Evolutionary conservation across 2,888 invertebrate genomes (phyloP), one percentile per base, ranked within the genome.

Genomic region (Eulithis testata): DNA sequence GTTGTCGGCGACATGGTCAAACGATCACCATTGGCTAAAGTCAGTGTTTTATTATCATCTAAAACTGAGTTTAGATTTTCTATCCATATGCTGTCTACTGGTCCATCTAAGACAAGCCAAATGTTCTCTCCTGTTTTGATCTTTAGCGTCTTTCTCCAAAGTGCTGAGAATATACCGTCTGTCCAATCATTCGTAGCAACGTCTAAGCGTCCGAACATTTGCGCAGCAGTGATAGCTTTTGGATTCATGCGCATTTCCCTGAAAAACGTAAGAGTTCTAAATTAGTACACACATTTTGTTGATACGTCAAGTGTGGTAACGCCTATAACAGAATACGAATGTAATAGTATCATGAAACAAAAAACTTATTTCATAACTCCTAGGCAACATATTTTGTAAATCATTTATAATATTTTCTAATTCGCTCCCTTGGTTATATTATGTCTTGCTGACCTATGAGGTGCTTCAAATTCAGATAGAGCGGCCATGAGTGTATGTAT

Each of bases 171-270:
- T 79, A 99, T 98, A 6, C 99, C 99, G 85, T 99, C 99, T 0
- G 99, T 99, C 99, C 99, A 99, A 82, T 99, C 99, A 82, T 99
- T 99, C 1, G 99, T 99, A 3, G 99, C 98, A 0, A 99, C 99
- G 82, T 99, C 99, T 27, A 99, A 91, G 37, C 98, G 95, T 0
- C 99, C 99, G 84, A 99, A 99, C 99, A 99, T 99, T 94, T 99
- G 99, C 0, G 98, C 96, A 0, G 99, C 97, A 11, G 99, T 99
- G 79, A 99, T 99, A 12, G 99, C 97, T 91, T 99, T 99, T 0
- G 99, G 99, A 89, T 99, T 99, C 99, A 99, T 99, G 73, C 99
- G 94, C 98, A 99, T 98, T 94, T 99, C 99, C 73, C 97, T 95
- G 76, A 44, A 83, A 66, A 49, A 51, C 11, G 11, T 50, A 27